phyloP scores from a whole-genome alignment of 2,888 invertebrate genomes.

The Trisateles emortualis region DNA sequence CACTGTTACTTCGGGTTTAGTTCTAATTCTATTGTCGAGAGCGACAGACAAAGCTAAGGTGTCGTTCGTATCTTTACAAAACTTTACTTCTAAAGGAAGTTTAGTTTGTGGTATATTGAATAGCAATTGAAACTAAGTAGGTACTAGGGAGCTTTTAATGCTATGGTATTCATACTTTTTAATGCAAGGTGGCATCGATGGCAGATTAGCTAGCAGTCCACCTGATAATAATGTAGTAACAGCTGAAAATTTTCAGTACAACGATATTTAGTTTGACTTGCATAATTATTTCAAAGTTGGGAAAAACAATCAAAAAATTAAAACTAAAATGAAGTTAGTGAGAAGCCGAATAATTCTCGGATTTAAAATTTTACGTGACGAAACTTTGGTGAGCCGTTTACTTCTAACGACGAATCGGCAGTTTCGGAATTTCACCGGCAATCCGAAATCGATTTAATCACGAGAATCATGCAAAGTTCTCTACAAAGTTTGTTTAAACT shows the following conservation, averaged over 20 bases:
- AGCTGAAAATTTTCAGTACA: too few species aligned
- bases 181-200: too few species aligned
- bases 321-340: constrained; percentile 58
- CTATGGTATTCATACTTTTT: too few species aligned
- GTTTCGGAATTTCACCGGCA: constrained; percentile 79
- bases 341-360: constrained; percentile 64
- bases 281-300: too few species aligned
- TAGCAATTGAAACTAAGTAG: too few species aligned
- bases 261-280: too few species aligned
- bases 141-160: too few species aligned
- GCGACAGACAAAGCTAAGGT: constrained; percentile 16
- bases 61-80: background rate
- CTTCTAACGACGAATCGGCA: constrained; percentile 79
- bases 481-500: constrained; percentile 81
- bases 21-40: constrained; percentile 50
- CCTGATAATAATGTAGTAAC: too few species aligned
- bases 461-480: constrained; percentile 82
- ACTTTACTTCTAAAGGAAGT: background rate
- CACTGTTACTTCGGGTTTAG: constrained; percentile 49
- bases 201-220: too few species aligned
- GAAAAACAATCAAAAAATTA: constrained; percentile 21
- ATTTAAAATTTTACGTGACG: constrained; percentile 74
- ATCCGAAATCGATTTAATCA: constrained; percentile 85
- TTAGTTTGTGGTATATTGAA: too few species aligned
- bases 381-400: constrained; percentile 71